Conservation (phyloP, 2,113 vertebrate genomes). For the Psophia crepitans region DNA sequence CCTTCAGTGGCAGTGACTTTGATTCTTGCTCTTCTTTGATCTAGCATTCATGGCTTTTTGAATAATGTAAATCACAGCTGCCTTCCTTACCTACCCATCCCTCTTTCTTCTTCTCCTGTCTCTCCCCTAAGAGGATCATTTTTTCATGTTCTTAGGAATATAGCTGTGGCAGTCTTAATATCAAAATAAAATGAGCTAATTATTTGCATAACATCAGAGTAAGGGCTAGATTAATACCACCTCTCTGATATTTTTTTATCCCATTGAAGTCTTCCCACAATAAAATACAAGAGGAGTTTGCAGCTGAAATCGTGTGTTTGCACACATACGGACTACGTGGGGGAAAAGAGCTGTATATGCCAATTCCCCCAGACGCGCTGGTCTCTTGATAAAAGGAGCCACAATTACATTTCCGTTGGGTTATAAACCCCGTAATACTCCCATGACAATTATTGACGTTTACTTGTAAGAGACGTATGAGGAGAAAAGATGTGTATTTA, state of each 20-base stretch:
- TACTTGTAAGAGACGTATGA: not conserved
- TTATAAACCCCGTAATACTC: not conserved
- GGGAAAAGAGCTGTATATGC: not conserved
- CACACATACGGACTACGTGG: not conserved
- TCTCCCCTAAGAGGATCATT: not conserved
- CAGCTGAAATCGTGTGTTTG: not conserved
- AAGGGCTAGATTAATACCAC: not conserved
- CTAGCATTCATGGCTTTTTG: not conserved
- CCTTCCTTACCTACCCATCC: constrained; percentile 6
- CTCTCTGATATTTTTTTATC: not conserved
- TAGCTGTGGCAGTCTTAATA: not conserved
- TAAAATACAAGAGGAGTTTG: not conserved
- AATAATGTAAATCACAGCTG: constrained; percentile 5
- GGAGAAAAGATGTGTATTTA: not conserved
- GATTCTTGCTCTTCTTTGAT: constrained; percentile 30
- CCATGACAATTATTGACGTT: not conserved
- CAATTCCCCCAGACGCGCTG: not conserved
- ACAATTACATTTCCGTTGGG: not conserved
- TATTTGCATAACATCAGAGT: not conserved
- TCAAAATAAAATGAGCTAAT: not conserved
- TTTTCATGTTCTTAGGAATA: not conserved
- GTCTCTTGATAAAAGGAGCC: not conserved
- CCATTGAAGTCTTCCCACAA: not conserved
- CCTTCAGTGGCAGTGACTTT: not conserved
- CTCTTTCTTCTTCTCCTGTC: not conserved